Base-by-base conservation (phyloP, 2,888 invertebrate species). In the Serripes groenlandicus region DNA sequence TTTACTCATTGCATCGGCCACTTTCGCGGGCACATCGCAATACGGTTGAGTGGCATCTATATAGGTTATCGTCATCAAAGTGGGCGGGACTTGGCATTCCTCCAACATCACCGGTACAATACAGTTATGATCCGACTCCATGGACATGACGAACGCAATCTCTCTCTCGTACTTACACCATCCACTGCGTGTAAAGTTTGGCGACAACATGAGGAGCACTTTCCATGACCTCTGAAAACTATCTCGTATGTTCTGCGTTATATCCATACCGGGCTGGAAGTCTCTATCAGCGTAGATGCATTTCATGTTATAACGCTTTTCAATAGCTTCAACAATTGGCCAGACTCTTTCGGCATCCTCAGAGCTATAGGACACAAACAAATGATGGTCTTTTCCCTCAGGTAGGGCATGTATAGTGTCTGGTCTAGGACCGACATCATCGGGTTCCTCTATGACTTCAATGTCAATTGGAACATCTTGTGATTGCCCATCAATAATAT, bases 361-460 rank as follows among this genome's bases (percentile, higher is more conserved):
- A 23, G 54, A 70, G 32, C 70, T 75, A 56, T 71, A 71, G 3
- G 79, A 80, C n/a, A 80, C 71, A 54, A 80, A 80, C 37, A 80
- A 54, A 66, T 80, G 75, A 30, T 49, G 60, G 7, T 70, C 60
- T 52, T 80, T 80, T 15, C 71, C 71, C n/a, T 75, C 75, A 15
- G 75, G 79, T 37, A 80, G 54, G 9, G 52, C n/a, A n/a, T n/a
- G n/a, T n/a, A n/a, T n/a, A n/a, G n/a, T n/a, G n/a, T n/a, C n/a
- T n/a, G n/a, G n/a, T n/a, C n/a, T n/a, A n/a, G n/a, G n/a, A n/a
- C n/a, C n/a, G n/a, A n/a, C n/a, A n/a, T n/a, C n/a, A n/a, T n/a
- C n/a, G n/a, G n/a, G n/a, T n/a, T n/a, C n/a, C n/a, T n/a, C n/a
- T n/a, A n/a, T n/a, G n/a, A n/a, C n/a, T n/a, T n/a, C n/a, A n/a